phyloP scores from a whole-genome alignment of 2,113 vertebrate species.

The Eurypyga helias region DNA sequence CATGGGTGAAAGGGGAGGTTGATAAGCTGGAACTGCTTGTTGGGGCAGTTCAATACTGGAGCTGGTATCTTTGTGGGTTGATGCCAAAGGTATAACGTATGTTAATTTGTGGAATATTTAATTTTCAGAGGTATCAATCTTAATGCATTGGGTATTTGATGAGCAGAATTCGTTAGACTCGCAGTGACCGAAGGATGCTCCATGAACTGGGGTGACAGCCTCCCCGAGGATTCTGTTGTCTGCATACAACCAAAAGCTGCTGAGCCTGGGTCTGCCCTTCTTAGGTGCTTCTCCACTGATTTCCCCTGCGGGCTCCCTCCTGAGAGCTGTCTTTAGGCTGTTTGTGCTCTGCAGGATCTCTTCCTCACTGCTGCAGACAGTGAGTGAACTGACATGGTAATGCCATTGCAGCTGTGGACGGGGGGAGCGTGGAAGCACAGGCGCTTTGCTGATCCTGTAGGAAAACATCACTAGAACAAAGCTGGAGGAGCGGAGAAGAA shows the following conservation, averaged over 20 bases:
- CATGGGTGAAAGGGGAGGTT: neutral
- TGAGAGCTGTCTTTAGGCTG: neutral
- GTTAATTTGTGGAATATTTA: neutral
- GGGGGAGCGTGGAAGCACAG: neutral
- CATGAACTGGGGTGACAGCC: neutral
- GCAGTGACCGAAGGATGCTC: rapidly evolving
- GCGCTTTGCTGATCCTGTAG: neutral
- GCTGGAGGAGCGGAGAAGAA: neutral
- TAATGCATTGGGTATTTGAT: neutral
- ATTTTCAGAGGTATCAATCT: neutral
- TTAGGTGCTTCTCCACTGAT: neutral
- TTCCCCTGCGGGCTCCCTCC: neutral
- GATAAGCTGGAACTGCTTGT: constrained; percentile 22
- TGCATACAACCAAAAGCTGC: neutral
- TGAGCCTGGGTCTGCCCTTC: neutral
- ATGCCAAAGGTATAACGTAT: neutral
- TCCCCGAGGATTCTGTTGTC: neutral
- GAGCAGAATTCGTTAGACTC: neutral
- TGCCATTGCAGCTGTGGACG: neutral
- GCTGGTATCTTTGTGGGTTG: neutral
- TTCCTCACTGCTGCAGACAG: neutral
- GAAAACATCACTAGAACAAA: neutral
- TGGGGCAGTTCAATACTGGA: neutral
- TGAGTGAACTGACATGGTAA: neutral
- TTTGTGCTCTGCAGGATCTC: neutral